These are phyloP conservation scores for Pomatorhinus ruficollis DNA, from an alignment of 2,113 vertebrate species.

Conservation along the genomic window DNA sequence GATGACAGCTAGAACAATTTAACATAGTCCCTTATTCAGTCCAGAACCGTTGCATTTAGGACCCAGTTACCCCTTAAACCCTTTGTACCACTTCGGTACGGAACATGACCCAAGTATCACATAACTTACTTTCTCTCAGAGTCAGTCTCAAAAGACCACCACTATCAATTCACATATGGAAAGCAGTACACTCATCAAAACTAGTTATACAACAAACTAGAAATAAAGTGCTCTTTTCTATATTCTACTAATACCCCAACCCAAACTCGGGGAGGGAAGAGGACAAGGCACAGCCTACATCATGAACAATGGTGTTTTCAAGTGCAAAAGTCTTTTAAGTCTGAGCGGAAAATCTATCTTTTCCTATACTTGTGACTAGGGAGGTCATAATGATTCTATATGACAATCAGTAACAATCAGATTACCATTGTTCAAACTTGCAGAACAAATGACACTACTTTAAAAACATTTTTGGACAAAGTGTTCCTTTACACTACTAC, in stretches of 20 bases:
- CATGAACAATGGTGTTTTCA: fast-evolving
- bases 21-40: background rate
- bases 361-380: background rate
- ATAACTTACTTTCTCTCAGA: background rate
- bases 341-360: background rate
- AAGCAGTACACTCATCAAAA: background rate
- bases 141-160: background rate
- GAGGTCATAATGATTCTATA: background rate
- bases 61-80: background rate
- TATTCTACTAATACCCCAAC: background rate
- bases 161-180: background rate
- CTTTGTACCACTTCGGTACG: background rate
- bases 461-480: background rate
- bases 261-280: background rate
- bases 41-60: background rate
- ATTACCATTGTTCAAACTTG: background rate
- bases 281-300: background rate
- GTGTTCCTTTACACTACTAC: background rate
- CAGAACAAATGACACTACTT: background rate
- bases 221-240: background rate
- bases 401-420: fast-evolving
- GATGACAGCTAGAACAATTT: background rate
- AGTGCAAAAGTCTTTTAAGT: background rate
- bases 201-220: background rate
- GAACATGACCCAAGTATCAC: background rate